A percentile compares a stretch with the other conserved stretches of the same genome.
phyloP scores from a whole-genome alignment of 1,140 invertebrate genomes.

The Harpegnathos saltator region DNA sequence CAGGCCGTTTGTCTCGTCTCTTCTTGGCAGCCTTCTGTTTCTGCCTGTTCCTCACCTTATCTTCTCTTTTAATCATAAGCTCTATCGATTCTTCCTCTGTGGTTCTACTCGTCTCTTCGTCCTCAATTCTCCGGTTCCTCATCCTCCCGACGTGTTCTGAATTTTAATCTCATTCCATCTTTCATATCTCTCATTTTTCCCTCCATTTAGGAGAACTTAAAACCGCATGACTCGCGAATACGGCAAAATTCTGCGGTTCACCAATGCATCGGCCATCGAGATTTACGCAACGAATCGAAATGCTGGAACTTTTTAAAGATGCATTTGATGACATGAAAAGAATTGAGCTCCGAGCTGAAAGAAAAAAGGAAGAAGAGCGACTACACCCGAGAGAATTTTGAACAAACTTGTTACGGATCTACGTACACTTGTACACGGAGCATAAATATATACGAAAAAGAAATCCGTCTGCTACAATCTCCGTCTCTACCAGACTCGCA shows the following conservation, averaged over 20 bases:
- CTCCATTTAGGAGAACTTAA: not conserved
- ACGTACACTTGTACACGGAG: too few relatives aligned
- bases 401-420: too few relatives aligned
- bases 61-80: not conserved
- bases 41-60: not conserved
- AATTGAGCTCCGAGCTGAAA: too few relatives aligned
- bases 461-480: too few relatives aligned
- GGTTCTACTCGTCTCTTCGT: too few relatives aligned
- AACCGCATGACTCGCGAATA: not conserved
- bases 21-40: not conserved
- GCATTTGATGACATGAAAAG: too few relatives aligned
- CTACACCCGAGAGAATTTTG: too few relatives aligned
- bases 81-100: slow-evolving; percentile 1
- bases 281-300: too few relatives aligned
- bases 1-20: slow-evolving; percentile 10
- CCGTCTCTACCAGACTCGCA: too few relatives aligned
- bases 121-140: not conserved
- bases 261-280: not conserved
- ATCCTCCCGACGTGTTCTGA: not conserved
- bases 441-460: too few relatives aligned
- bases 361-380: too few relatives aligned
- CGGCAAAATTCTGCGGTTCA: not conserved
- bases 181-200: not conserved
- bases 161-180: slow-evolving; percentile 7
- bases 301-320: too few relatives aligned